These are phyloP conservation scores for Prinia subflava DNA, from an alignment of 2,113 vertebrate genomes.

Conservation along the genomic window DNA sequence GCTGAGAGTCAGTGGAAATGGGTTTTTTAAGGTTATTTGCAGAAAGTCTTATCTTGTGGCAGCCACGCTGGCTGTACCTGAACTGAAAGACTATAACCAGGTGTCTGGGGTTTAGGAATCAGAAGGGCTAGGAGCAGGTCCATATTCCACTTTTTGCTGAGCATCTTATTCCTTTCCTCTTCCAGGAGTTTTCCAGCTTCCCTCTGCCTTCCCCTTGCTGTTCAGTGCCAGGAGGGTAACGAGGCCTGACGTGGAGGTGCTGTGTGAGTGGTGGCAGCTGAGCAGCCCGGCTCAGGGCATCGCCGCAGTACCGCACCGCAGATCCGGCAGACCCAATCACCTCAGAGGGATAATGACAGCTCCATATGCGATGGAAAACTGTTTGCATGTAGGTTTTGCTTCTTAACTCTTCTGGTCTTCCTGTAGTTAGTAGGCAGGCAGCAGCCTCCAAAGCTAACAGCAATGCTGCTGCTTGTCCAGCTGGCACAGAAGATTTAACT, in stretches of 20 bases:
- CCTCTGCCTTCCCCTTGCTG: neutral
- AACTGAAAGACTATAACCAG: neutral
- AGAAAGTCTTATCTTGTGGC: neutral
- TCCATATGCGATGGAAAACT: constrained; percentile 53
- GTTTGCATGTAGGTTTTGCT: constrained; percentile 25
- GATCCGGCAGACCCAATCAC: constrained; percentile 43
- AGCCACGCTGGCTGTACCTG: neutral
- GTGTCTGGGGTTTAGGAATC: neutral
- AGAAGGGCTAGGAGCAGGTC: neutral
- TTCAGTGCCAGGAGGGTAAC: constrained; percentile 20
- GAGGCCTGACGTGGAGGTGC: constrained; percentile 8
- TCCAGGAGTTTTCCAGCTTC: neutral
- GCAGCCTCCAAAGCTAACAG: constrained; percentile 27
- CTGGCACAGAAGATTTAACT: constrained; percentile 12
- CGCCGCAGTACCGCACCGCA: neutral
- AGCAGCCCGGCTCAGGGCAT: constrained; percentile 12
- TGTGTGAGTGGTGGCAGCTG: constrained; percentile 32
- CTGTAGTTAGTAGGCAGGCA: constrained; percentile 21
- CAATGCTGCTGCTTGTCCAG: constrained; percentile 8
- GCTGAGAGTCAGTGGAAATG: neutral
- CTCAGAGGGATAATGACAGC: constrained; percentile 35
- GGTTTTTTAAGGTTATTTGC: neutral
- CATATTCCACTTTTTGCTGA: neutral
- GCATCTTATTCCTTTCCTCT: neutral
- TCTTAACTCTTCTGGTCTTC: constrained; percentile 27